These are phyloP conservation scores for Apamea epomidion DNA, from an alignment of 2,888 invertebrate genomes.

Conservation along the genomic window DNA sequence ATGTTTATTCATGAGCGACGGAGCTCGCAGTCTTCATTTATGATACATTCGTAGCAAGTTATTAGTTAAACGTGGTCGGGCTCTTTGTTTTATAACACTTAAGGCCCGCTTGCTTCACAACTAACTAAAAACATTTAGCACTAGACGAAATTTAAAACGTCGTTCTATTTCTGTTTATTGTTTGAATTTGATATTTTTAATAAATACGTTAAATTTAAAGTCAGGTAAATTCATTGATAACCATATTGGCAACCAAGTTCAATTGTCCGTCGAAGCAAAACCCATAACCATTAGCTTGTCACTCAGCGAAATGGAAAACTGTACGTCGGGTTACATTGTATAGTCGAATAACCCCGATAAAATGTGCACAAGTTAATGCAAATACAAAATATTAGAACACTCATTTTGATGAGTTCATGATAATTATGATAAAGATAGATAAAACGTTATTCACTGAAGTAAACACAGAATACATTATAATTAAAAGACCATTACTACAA, in stretches of 20 bases:
- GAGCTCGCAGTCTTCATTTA: conserved; percentile 16
- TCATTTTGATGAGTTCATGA: neutral
- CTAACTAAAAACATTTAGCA: neutral
- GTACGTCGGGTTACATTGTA: neutral
- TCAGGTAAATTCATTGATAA: neutral
- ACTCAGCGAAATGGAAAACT: neutral
- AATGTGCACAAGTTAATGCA: neutral
- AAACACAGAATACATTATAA: neutral
- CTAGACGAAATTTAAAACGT: neutral
- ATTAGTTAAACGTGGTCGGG: conserved; percentile 23
- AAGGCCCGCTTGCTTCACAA: neutral
- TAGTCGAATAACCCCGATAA: neutral
- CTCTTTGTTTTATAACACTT: conserved; percentile 4
- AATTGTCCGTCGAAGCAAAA: neutral
- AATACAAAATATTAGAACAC: neutral
- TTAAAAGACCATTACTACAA: neutral
- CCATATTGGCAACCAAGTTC: neutral
- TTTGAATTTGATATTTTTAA: neutral
- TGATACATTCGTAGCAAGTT: conserved; percentile 30
- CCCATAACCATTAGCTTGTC: neutral
- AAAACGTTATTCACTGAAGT: neutral
- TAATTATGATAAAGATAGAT: neutral
- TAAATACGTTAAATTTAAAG: neutral
- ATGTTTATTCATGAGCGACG: conserved; percentile 38
- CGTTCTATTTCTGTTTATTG: neutral